Base-by-base conservation (phyloP, 53 echinoderm and acorn worm genomes). In the Luidia sarsii region DNA sequence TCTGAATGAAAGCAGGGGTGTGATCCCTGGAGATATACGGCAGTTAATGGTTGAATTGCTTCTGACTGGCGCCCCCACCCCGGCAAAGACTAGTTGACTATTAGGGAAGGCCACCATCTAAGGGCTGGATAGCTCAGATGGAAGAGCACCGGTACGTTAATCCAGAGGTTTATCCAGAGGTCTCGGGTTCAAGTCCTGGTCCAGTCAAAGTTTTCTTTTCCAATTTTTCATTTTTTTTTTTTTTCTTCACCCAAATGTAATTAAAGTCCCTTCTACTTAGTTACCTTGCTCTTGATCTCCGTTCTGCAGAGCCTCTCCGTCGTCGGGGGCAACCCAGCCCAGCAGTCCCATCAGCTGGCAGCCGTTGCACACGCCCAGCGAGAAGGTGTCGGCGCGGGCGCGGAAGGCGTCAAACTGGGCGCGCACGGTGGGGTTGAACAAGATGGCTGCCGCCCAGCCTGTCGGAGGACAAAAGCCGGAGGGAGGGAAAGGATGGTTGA, bases 291-390 rank as follows among this genome's bases (percentile, higher is more conserved):
- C 53, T 16, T 64, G 51, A 73, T 64, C 85, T 74, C 65, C 72
- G 74, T 62, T 64, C 37, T 7, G 64, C 19, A 36, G 57, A 15
- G 48, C 74, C 67, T 68, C 57, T 53, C 54, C 55, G 25, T 60
- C 33, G 39, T 88, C 90, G 18, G 96, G 88, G 34, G 93, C 90
- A 37, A 95, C 93, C 97, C 97, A 93, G 52, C 97, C 97, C n/a
- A 96, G 82, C 34, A 96, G 73, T 3, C 89, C 93, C 97, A 96
- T 96, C 35, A 96, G 91, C 82, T 95, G 97, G 57, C 97, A 96
- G 30, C 97, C 97, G 59, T 96, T 96, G 70, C 97, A 96, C 29
- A 96, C 91, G 1, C 97, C 97, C 35, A 96, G 56, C 4, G 97
- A 96, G 83, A 96, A 96, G 0, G 97, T 96, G 62, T 96, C 93